Base-by-base conservation (phyloP, 2,888 invertebrate genomes). In the Parelbella ahira region DNA sequence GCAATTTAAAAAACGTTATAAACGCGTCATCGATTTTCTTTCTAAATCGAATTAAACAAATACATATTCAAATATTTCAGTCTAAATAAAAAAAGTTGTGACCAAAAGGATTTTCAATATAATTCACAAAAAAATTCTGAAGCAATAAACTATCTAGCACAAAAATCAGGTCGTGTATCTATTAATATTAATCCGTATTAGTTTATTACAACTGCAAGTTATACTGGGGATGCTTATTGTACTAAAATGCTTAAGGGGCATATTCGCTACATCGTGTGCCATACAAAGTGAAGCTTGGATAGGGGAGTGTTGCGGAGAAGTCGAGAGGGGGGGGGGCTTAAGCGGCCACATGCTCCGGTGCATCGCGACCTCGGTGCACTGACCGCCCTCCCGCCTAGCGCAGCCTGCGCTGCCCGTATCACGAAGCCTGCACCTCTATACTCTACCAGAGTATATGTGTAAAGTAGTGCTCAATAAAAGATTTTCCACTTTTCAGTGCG, bases 331-430 rank as follows among this genome's bases (percentile, higher is more conserved):
- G 60, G 54, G 58, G 55, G 58, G 57, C n/a, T n/a, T n/a, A n/a
- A n/a, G n/a, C 59, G 63, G 68, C 63, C 70, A 68, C 68, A 69
- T 70, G 70, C 67, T 62, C 65, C 66, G 68, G 64, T 78, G 76
- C 79, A 77, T 69, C 70, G 68, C 74, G 65, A 73, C 70, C 73
- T 72, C 74, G 59, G 81, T 75, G 75, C 81, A 81, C 61, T 81
- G 82, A 81, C 79, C 81, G 28, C 23, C 21, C 56, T 44, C 54
- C 52, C 54, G 47, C 33, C 58, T 58, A 56, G 58, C 60, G 54
- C 55, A 48, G 48, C 51, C 51, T 49, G 43, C 50, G 44, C 42
- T 28, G 28, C 42, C 37, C 45, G 57, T 66, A 68, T 66, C 66
- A 67, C 23, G 60, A 59, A 42, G 45, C 53, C 45, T 30, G 15